These are phyloP conservation scores for Hemicordylus capensis DNA, from an alignment of 2,113 vertebrate genomes.

Conservation along the genomic window DNA sequence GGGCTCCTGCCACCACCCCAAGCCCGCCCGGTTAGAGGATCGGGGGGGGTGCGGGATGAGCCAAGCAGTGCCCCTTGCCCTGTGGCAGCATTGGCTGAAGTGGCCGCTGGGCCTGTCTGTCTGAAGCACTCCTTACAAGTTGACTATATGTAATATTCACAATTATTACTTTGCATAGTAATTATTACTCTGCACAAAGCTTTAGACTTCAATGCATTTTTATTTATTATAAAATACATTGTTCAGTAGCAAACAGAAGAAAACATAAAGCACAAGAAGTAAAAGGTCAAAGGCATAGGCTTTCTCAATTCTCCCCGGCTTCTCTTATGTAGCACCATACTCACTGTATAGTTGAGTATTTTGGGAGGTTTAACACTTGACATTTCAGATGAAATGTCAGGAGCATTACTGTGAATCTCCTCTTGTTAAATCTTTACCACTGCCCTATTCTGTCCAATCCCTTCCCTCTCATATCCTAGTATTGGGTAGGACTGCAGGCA, in stretches of 20 bases:
- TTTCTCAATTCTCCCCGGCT: constrained; percentile 42
- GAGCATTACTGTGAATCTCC: constrained; percentile 42
- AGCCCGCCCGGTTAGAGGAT: too few species aligned
- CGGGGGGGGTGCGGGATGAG: too few species aligned
- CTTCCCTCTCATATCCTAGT: constrained; percentile 13
- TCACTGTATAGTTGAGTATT: constrained; percentile 46
- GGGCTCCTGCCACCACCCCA: too few species aligned
- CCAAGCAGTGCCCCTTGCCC: too few species aligned
- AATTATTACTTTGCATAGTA: background rate
- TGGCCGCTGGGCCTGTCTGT: too few species aligned
- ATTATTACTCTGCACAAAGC: background rate
- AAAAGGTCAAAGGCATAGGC: constrained; percentile 53
- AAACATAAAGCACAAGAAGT: constrained; percentile 46
- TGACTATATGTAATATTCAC: background rate
- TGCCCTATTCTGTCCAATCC: constrained; percentile 3
- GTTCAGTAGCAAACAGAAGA: constrained; percentile 16
- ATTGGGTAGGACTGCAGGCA: background rate
- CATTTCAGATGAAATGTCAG: constrained; percentile 71
- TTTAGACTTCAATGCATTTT: background rate
- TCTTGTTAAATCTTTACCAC: constrained; percentile 48
- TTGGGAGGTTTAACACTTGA: constrained; percentile 63
- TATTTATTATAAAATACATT: constrained; percentile 4
- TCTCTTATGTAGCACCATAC: constrained; percentile 51
- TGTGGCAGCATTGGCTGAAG: too few species aligned
- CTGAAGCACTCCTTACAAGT: background rate